Percentiles rank a stretch among this genome's conserved stretches.
Evolutionary conservation across 2,888 invertebrate species (phyloP).

Genomic region (Oasisia sp.): DNA sequence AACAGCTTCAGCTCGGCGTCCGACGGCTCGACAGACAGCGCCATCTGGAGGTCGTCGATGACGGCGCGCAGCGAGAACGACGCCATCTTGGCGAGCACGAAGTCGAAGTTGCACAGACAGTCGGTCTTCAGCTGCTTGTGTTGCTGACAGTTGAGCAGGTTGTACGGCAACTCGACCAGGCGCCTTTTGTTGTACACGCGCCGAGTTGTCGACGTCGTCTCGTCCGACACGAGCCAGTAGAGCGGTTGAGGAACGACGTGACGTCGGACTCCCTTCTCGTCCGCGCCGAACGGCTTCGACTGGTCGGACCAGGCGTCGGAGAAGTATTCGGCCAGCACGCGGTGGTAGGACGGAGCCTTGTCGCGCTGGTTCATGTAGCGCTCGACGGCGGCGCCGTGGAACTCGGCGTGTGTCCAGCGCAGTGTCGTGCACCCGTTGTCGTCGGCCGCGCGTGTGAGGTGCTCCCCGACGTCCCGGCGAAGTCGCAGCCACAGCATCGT

Average conservation of each 20-base stretch:
- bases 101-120: constrained; percentile 80
- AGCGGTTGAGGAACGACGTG: constrained; percentile 52
- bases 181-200: constrained; percentile 78
- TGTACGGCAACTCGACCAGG: constrained; percentile 84
- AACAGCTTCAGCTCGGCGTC: constrained; percentile 68
- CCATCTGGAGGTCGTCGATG: constrained; percentile 79
- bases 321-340: constrained; percentile 61
- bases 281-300: constrained; percentile 52
- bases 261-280: constrained; percentile 45
- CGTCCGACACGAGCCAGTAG: constrained; percentile 34
- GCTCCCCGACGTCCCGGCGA: constrained; percentile 47
- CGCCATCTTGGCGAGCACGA: constrained; percentile 83
- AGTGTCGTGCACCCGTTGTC: constrained; percentile 63
- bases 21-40: constrained; percentile 50
- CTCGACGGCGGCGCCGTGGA: constrained; percentile 73
- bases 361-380: constrained; percentile 69
- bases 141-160: constrained; percentile 73
- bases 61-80: constrained; percentile 81
- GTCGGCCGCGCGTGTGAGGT: constrained; percentile 48
- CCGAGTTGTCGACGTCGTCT: constrained; percentile 27
- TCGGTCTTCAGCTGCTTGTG: constrained; percentile 71
- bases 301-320: constrained; percentile 56
- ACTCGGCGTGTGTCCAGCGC: constrained; percentile 75
- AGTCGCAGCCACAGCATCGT: constrained; percentile 55
- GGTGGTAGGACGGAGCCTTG: constrained; percentile 63